Conservation (phyloP, 2,888 invertebrate genomes). For the Oxystoma pomonae region DNA sequence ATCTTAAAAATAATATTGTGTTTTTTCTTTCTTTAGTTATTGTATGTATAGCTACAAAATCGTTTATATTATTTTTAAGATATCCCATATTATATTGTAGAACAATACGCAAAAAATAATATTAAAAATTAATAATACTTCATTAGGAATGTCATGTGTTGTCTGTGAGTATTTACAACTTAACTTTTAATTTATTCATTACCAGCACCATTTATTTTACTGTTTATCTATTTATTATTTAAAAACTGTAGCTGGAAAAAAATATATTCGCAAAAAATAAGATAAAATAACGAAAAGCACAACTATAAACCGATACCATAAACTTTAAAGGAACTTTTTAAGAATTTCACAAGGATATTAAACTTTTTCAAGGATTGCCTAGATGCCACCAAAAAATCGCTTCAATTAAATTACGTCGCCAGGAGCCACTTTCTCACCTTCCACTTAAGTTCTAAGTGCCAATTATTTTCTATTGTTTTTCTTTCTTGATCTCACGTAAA, state of each 20-base stretch:
- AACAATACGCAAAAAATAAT: constrained; percentile 21
- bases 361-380: too few relatives aligned
- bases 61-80: constrained; percentile 16
- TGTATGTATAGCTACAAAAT: constrained; percentile 10
- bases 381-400: too few relatives aligned
- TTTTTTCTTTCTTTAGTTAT: constrained; percentile 17
- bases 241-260: background rate
- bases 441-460: too few relatives aligned
- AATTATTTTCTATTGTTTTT: too few relatives aligned
- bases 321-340: too few relatives aligned
- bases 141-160: constrained; percentile 47
- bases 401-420: too few relatives aligned
- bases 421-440: too few relatives aligned
- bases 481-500: too few relatives aligned
- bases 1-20: constrained; percentile 29
- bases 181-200: constrained; percentile 32
- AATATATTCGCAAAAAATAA: constrained; percentile 4
- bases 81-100: constrained; percentile 26
- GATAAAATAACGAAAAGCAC: constrained; percentile 29
- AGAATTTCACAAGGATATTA: too few relatives aligned
- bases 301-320: constrained; percentile 33
- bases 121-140: constrained; percentile 48
- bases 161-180: constrained; percentile 40
- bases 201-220: constrained; percentile 41
- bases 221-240: constrained; percentile 3